Conservation (phyloP, 2,888 invertebrate genomes). For the Halictus ligatus region DNA sequence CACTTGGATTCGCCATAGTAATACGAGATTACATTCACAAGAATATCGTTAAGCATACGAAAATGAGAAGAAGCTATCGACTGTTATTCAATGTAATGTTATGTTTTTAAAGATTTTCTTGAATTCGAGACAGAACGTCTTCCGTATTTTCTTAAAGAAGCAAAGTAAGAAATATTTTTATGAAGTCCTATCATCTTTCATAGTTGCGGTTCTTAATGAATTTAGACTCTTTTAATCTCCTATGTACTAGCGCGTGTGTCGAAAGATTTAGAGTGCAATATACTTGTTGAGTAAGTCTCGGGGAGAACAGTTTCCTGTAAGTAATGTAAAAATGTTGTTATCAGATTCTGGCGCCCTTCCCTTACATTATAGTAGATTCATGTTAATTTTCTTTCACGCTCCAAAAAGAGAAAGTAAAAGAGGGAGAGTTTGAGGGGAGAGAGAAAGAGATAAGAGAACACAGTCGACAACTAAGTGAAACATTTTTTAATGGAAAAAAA, state of each 20-base stretch:
- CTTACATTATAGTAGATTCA: conserved; percentile 45
- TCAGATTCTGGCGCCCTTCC: conserved; percentile 65
- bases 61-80: conserved; percentile 36
- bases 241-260: conserved; percentile 22
- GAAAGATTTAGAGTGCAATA: conserved; percentile 58
- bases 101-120: conserved; percentile 47
- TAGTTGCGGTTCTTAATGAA: conserved; percentile 40
- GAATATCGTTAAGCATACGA: conserved; percentile 49
- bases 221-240: conserved; percentile 32
- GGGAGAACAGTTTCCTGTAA: conserved; percentile 46
- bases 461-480: conserved; percentile 46
- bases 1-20: conserved; percentile 58
- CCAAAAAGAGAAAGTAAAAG: conserved; percentile 4
- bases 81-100: conserved; percentile 55
- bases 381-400: conserved; percentile 37
- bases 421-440: not conserved
- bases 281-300: conserved; percentile 42
- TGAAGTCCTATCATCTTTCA: conserved; percentile 32
- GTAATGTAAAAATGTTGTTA: conserved; percentile 44
- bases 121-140: conserved; percentile 62
- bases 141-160: conserved; percentile 62
- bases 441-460: not conserved
- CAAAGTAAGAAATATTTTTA: conserved; percentile 49
- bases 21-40: conserved; percentile 50
- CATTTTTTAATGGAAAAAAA: conserved; percentile 25